phyloP scores from a whole-genome alignment of 2,113 vertebrate species.

The Oplegnathus fasciatus region DNA sequence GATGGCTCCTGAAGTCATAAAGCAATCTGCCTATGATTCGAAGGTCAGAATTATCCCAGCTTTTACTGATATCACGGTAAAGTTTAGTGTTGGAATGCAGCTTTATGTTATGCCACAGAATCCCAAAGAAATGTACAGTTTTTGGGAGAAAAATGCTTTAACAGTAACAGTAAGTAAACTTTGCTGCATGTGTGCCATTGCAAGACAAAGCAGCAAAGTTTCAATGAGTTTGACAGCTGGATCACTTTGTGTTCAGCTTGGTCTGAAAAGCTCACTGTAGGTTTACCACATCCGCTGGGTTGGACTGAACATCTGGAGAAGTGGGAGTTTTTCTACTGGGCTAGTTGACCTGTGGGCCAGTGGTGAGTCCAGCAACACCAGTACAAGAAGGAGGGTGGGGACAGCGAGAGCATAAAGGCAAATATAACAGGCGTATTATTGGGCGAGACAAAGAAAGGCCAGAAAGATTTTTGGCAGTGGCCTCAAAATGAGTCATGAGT shows the following conservation, averaged over 20 bases:
- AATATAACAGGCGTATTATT: neutral
- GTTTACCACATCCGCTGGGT: neutral
- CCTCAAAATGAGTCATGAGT: neutral
- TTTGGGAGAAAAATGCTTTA: neutral
- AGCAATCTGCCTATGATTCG: constrained; percentile 96
- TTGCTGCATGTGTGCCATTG: neutral
- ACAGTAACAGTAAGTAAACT: neutral
- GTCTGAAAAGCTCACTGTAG: neutral
- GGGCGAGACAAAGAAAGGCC: neutral
- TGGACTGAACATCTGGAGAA: neutral
- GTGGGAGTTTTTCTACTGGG: neutral
- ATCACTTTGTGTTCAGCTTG: neutral
- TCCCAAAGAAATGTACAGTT: neutral
- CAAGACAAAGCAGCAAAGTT: neutral
- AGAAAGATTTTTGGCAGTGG: neutral
- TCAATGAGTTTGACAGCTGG: neutral
- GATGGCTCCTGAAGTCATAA: constrained; percentile 99
- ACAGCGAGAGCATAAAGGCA: neutral
- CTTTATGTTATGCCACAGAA: neutral
- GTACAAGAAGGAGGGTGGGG: neutral
- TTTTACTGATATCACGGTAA: neutral
- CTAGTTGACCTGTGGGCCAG: neutral
- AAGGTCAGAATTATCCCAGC: constrained; percentile 86
- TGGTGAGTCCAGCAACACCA: neutral
- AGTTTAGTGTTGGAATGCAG: neutral